These are phyloP conservation scores for Sisyra nigra DNA, from an alignment of 2,888 invertebrate species.

Conservation along the genomic window DNA sequence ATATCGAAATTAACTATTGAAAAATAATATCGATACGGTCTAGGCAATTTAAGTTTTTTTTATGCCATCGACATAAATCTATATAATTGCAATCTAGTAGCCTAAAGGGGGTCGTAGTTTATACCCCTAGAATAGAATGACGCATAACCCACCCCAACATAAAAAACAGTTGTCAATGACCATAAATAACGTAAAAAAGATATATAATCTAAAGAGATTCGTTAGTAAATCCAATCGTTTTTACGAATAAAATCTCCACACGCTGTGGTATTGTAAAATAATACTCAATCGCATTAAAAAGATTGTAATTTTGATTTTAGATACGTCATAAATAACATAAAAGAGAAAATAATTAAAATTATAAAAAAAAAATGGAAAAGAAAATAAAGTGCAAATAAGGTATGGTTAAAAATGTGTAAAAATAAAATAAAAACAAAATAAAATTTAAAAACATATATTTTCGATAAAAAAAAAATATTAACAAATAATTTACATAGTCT, in stretches of 20 bases:
- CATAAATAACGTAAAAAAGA: background rate
- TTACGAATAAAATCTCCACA: background rate
- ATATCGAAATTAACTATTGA: too few species aligned
- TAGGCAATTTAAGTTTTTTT: constrained; percentile 10
- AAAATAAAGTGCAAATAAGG: constrained; percentile 9
- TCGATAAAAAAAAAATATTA: constrained; percentile 11
- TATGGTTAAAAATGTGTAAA: constrained; percentile 6
- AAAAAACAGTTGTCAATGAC: too few species aligned
- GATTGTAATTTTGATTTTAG: too few species aligned
- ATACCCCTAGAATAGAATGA: too few species aligned
- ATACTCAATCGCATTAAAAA: too few species aligned
- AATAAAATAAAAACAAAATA: constrained; percentile 11
- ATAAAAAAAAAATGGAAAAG: constrained; percentile 9
- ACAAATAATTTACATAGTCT: constrained; percentile 11
- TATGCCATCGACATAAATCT: constrained; percentile 16
- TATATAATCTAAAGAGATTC: background rate
- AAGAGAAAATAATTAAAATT: background rate
- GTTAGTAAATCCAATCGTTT: background rate
- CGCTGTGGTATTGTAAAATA: too few species aligned
- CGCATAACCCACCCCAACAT: too few species aligned
- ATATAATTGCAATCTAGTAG: constrained; percentile 11
- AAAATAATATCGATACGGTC: too few species aligned
- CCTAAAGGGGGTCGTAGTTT: too few species aligned
- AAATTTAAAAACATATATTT: constrained; percentile 11
- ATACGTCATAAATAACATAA: too few species aligned